These are phyloP conservation scores for Stegana nigrithorax DNA, from an alignment of 2,888 invertebrate genomes.

Conservation along the genomic window DNA sequence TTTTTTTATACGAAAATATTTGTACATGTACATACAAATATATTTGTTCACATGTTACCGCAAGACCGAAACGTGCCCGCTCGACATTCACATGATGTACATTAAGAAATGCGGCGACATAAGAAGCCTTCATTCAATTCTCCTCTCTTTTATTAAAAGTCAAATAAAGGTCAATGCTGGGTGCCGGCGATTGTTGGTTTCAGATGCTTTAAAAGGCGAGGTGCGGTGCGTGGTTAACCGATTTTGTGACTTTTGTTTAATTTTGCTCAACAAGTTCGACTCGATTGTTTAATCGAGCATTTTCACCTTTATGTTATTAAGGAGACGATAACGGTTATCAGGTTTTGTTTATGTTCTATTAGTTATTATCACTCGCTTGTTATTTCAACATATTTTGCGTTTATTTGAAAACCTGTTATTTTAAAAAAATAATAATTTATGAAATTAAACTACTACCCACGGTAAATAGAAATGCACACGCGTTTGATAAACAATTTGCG, in stretches of 20 bases:
- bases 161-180: conserved; percentile 68
- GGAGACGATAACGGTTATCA: neutral
- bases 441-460: no score
- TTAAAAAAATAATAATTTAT: no score
- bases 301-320: neutral
- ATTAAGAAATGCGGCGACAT: neutral
- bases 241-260: neutral
- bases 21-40: no score
- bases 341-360: conserved; percentile 4
- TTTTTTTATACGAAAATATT: no score
- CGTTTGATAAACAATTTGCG: no score
- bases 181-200: conserved; percentile 35
- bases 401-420: no score
- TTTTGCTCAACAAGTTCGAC: neutral
- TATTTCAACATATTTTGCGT: no score
- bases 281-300: neutral
- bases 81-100: no score
- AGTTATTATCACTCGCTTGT: neutral
- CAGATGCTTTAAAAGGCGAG: neutral
- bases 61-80: neutral
- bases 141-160: conserved; percentile 53
- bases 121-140: neutral
- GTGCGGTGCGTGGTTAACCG: neutral
- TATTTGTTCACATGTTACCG: no score
- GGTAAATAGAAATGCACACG: no score